Evolutionary conservation across 2,888 invertebrate genomes (phyloP).

Genomic region (Caenorhabditis angaria): DNA sequence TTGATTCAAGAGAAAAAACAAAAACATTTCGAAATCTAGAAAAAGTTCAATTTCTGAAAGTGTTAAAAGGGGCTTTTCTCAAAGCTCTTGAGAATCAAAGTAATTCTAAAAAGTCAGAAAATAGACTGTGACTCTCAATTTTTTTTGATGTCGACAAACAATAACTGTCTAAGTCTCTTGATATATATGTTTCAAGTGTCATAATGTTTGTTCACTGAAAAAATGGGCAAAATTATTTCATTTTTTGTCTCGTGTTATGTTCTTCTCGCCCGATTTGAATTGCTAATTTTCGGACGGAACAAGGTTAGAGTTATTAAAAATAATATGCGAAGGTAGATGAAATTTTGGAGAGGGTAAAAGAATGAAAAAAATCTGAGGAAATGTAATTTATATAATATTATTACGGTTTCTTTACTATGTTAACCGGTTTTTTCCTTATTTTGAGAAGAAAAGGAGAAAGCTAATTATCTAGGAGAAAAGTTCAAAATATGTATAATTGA

Average conservation of each 20-base stretch:
- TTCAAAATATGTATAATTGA: background rate
- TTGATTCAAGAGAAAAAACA: background rate
- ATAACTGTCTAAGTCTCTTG: conserved; percentile 2
- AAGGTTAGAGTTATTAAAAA: conserved; percentile 3
- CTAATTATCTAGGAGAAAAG: conserved; percentile 1
- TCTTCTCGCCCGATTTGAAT: background rate
- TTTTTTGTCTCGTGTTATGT: background rate
- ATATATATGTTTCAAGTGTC: conserved; percentile 3
- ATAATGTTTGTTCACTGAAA: conserved; percentile 3
- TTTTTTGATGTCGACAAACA: background rate
- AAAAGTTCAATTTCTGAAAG: background rate
- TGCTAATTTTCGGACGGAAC: background rate
- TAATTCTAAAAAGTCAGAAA: background rate
- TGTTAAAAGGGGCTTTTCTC: no score
- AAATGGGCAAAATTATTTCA: background rate
- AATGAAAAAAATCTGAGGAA: background rate
- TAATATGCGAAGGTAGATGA: background rate
- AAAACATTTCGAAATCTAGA: background rate
- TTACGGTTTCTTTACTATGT: background rate
- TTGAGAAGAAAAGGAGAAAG: background rate
- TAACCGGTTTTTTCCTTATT: background rate
- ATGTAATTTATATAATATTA: background rate
- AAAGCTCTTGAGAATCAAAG: no score
- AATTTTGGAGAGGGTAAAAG: background rate
- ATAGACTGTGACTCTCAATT: background rate